phyloP scores from a whole-genome alignment of 2,113 vertebrate species.

The Thryonomys swinderianus region DNA sequence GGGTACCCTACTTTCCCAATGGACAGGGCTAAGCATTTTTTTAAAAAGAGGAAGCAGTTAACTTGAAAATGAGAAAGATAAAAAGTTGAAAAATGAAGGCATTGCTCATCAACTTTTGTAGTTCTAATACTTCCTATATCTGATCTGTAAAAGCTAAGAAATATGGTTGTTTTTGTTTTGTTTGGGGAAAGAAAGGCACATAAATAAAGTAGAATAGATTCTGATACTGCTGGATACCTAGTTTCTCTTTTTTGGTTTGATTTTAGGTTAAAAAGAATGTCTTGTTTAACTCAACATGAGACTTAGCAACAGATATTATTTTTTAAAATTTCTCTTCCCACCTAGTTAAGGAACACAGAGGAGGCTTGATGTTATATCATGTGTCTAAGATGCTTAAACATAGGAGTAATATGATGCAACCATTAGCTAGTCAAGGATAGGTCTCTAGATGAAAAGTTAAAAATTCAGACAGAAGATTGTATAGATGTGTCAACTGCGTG shows the following conservation, averaged over 20 bases:
- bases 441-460: constrained; percentile 20
- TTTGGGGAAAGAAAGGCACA: neutral
- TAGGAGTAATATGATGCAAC: neutral
- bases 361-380: neutral
- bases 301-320: neutral
- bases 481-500: neutral
- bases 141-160: constrained; percentile 12
- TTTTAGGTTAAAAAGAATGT: neutral
- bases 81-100: neutral
- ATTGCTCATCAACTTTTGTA: neutral
- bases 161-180: neutral
- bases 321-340: neutral
- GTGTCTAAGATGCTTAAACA: neutral
- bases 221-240: neutral
- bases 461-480: neutral
- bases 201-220: neutral
- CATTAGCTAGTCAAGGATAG: neutral
- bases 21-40: neutral
- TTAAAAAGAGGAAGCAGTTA: neutral
- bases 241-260: neutral
- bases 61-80: neutral
- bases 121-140: neutral
- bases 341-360: neutral
- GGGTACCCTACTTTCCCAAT: neutral
- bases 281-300: constrained; percentile 17